Evolutionary conservation across 2,797 vertebrate species (phyloP).

Genomic region (Champsocephalus esox): DNA sequence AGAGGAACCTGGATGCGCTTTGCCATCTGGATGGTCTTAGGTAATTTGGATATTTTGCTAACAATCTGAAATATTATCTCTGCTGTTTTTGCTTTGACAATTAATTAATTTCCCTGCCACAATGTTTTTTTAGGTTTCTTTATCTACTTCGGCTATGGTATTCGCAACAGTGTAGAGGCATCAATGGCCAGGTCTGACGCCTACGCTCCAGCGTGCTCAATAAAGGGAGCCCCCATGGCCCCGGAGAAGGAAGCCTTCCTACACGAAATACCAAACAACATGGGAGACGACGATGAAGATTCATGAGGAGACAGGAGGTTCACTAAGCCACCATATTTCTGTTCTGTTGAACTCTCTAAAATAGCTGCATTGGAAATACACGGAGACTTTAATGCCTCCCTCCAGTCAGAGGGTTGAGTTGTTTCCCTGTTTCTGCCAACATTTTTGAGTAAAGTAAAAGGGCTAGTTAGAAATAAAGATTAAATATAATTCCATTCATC

Average conservation of each 20-base stretch:
- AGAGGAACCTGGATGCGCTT: slow-evolving; percentile 94
- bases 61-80: not conserved
- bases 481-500: not conserved
- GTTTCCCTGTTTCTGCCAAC: not conserved
- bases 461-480: not conserved
- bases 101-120: not conserved
- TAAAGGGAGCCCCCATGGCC: slow-evolving; percentile 71
- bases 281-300: slow-evolving; percentile 54
- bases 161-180: slow-evolving; percentile 91
- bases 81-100: not conserved
- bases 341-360: not conserved
- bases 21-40: slow-evolving; percentile 92
- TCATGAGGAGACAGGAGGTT: slow-evolving; percentile 45
- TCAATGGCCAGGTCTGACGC: slow-evolving; percentile 51
- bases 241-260: slow-evolving; percentile 77
- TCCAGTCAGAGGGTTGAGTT: not conserved
- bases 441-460: not conserved
- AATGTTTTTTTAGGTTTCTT: slow-evolving; percentile 84
- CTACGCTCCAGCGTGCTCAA: slow-evolving; percentile 58
- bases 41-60: slow-evolving; percentile 68
- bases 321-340: not conserved
- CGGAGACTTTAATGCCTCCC: not conserved
- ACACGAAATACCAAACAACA: slow-evolving; percentile 7
- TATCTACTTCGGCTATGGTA: slow-evolving; percentile 94
- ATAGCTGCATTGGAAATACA: not conserved